These are phyloP conservation scores for Phataginus tetradactyla DNA, from an alignment of 2,797 vertebrate species.

Conservation along the genomic window DNA sequence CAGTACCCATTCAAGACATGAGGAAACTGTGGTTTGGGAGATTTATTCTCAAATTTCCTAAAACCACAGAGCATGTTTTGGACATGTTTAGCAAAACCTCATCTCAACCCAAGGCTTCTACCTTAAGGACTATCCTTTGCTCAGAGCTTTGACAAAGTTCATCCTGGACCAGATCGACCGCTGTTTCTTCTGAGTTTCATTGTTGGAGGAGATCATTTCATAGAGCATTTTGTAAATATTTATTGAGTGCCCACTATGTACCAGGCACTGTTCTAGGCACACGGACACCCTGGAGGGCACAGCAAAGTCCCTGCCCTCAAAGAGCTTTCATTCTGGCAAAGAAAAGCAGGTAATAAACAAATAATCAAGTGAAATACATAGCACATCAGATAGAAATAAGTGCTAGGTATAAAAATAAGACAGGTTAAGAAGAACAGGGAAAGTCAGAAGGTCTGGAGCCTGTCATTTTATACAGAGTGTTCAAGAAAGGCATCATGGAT, in stretches of 20 bases:
- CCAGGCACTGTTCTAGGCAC: not conserved
- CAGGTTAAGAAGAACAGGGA: not conserved
- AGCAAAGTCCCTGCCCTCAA: not conserved
- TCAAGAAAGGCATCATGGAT: not conserved
- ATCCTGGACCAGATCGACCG: not conserved
- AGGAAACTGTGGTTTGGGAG: not conserved
- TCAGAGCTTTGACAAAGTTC: not conserved
- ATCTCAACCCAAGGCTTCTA: not conserved
- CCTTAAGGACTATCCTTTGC: not conserved
- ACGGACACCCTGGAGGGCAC: not conserved
- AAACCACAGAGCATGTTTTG: not conserved
- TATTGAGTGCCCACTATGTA: not conserved
- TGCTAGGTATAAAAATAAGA: not conserved
- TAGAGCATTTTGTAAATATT: constrained; percentile 24
- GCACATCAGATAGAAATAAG: not conserved
- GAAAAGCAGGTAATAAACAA: not conserved
- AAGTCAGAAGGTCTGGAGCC: not conserved
- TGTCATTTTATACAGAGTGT: not conserved
- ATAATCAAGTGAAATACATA: not conserved
- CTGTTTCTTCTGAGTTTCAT: not conserved
- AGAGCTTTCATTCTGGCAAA: not conserved
- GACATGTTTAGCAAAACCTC: not conserved
- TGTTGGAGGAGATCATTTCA: constrained; percentile 6
- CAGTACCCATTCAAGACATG: not conserved
- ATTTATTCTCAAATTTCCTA: not conserved